Base-by-base conservation (phyloP, 2,888 invertebrate species). In the Nomada lathburiana region DNA sequence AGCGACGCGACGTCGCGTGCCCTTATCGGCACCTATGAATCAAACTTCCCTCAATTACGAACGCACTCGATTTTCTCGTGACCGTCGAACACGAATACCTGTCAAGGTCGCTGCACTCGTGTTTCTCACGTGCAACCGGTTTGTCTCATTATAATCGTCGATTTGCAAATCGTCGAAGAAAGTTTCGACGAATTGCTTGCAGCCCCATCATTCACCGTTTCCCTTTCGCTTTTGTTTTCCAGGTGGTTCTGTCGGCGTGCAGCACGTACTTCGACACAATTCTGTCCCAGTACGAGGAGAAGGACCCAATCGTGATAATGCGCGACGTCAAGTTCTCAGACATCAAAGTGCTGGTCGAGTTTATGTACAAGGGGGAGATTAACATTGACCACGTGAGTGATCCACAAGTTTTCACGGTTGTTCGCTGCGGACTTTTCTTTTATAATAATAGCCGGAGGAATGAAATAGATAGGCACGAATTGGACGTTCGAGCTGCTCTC, bases 331-430 rank as follows among this genome's bases (percentile, higher is more conserved):
- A 97, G 93, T 98, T 97, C 92, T 96, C 97, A 86, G 98, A 98
- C 94, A 96, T 98, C 90, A 97, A 97, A 94, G 98, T 98, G 83
- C 95, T 98, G 86, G 97, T 98, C 74, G 98, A 98, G 94, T 98
- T 98, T 93, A 98, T 98, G 98, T 98, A 98, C 94, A 98, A 98
- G 92, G 98, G 98, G 85, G 98, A 98, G 95, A 98, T 98, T 94
- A 98, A 98, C 94, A 98, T 98, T 78, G 98, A 98, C 92, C 98
- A 98, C 95, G 98, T 98, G 94, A 96, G 97, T 96, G 88, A 13
- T 13, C 11, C 23, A n/a, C 50, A 23, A 11, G 3, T 2, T 20
- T 52, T 26, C 50, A 20, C 53, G 18, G 20, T 16, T 20, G 53
- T 44, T n/a, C 60, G 26, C 42, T 16, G 16, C 23, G 20, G 18